A percentile compares a stretch with the other conserved stretches of the same genome.
phyloP scores from a whole-genome alignment of 1,140 invertebrate genomes.

The Geopemphigus sp. region DNA sequence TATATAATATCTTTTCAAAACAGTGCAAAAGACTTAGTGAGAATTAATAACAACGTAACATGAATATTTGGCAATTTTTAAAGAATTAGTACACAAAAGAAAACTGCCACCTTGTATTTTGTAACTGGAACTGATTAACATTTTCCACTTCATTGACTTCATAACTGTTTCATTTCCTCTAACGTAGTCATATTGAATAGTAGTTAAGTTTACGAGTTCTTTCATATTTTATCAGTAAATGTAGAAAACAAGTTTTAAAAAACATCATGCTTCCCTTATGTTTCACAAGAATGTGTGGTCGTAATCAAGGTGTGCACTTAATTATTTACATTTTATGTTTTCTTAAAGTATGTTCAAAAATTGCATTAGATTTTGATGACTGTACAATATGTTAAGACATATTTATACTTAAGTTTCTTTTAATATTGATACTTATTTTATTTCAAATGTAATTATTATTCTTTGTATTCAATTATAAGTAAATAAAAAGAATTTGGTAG shows the following conservation, averaged over 20 bases:
- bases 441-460: neutral
- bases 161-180: conserved; percentile 32
- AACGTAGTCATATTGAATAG: conserved; percentile 39
- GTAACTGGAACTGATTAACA: conserved; percentile 37
- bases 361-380: neutral
- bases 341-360: neutral
- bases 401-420: neutral
- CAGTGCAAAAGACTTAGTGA: neutral
- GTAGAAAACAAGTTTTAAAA: neutral
- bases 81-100: conserved; percentile 8
- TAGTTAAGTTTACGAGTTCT: conserved; percentile 22
- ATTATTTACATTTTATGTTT: conserved; percentile 6
- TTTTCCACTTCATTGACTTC: conserved; percentile 43
- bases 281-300: conserved; percentile 40
- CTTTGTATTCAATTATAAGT: neutral
- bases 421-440: neutral
- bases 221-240: neutral
- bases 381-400: neutral
- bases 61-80: neutral
- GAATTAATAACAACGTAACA: neutral
- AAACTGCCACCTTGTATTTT: conserved; percentile 16
- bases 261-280: conserved; percentile 22
- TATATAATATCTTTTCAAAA: neutral
- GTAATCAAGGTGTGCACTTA: conserved; percentile 42
- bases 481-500: conserved; percentile 36